Base-by-base conservation (phyloP, 2,888 invertebrate species). In the Colostygia pectinataria region DNA sequence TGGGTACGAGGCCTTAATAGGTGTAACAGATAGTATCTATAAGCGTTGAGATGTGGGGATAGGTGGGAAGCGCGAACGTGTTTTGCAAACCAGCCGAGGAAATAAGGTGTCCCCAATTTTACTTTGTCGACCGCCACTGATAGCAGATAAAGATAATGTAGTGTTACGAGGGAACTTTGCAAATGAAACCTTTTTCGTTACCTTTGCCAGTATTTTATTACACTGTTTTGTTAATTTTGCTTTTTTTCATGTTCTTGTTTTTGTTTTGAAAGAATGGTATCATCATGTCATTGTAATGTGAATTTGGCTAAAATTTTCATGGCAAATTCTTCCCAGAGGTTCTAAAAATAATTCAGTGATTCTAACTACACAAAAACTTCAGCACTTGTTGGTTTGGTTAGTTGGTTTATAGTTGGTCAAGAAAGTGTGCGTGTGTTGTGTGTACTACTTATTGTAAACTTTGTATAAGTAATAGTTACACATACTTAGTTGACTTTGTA, bases 21-120 rank as follows among this genome's bases (percentile, higher is more conserved):
- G 78, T 78, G 82, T 86, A 83, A 81, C 83, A 83, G 87, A 88
- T 85, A 85, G 73, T 87, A 88, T 85, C 86, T 87, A 83, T 84
- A 87, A 84, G 87, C 87, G 86, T 86, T 89, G 88, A 87, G 85
- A 88, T 88, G 87, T 85, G 83, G 82, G 83, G 86, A 87, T 86
- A 85, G 86, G 86, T 88, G 84, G 85, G 80, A 88, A 86, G 80
- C 87, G 85, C 75, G 85, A 87, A 88, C 88, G 87, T 89, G 88
- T 89, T 87, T 88, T 87, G 88, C 86, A 86, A 87, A 82, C 86
- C 84, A 80, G 81, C 82, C 79, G 78, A 78, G 84, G 81, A 83
- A 87, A 86, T 86, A 88, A 85, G 85, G 83, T 85, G 83, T 83
- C 82, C 85, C 83, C 80, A 86, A 88, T 86, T 86, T 83, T 83